A percentile compares a stretch with the other conserved stretches of the same genome.
Evolutionary conservation across 2,797 vertebrate species (phyloP).

Genomic region (Esox masquinongy): DNA sequence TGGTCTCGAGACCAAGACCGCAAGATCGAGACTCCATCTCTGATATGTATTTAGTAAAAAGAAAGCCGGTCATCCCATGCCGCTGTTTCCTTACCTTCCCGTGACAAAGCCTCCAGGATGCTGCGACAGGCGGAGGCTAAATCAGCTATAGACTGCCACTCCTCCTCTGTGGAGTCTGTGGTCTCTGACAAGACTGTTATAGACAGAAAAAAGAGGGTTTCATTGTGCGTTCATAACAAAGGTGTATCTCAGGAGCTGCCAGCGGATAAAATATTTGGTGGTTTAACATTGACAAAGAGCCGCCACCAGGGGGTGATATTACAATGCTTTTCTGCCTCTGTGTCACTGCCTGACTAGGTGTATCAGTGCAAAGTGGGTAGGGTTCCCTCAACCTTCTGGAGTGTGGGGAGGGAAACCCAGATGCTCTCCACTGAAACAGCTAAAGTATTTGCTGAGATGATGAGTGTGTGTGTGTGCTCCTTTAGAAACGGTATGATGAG

Average conservation of each 20-base stretch:
- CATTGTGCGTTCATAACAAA: slow-evolving; percentile 1
- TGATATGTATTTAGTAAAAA: not conserved
- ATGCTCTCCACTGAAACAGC: not conserved
- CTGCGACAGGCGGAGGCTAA: slow-evolving; percentile 86
- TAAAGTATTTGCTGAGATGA: slow-evolving; percentile 32
- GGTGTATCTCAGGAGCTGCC: not conserved
- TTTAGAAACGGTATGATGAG: slow-evolving; percentile 27
- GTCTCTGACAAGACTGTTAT: slow-evolving; percentile 82
- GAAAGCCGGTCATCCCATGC: not conserved
- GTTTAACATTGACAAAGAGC: slow-evolving; percentile 41
- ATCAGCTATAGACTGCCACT: slow-evolving; percentile 91
- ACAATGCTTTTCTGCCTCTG: slow-evolving; percentile 14
- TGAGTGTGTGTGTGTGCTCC: slow-evolving; percentile 41
- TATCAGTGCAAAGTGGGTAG: not conserved
- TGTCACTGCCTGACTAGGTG: slow-evolving; percentile 3
- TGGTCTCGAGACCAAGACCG: too few species aligned
- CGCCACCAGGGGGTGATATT: slow-evolving; percentile 63
- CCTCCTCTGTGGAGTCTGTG: slow-evolving; percentile 82
- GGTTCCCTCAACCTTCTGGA: not conserved
- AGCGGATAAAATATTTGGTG: not conserved
- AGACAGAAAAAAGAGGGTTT: slow-evolving; percentile 16
- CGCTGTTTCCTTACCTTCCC: slow-evolving; percentile 76
- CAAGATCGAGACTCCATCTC: too few species aligned
- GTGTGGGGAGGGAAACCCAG: not conserved
- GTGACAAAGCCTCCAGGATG: slow-evolving; percentile 87